Evolutionary conservation across 92 coral and sea anemone species (phyloP), one percentile per base, ranked within the genome.

Genomic region (Siderastrea siderea): DNA sequence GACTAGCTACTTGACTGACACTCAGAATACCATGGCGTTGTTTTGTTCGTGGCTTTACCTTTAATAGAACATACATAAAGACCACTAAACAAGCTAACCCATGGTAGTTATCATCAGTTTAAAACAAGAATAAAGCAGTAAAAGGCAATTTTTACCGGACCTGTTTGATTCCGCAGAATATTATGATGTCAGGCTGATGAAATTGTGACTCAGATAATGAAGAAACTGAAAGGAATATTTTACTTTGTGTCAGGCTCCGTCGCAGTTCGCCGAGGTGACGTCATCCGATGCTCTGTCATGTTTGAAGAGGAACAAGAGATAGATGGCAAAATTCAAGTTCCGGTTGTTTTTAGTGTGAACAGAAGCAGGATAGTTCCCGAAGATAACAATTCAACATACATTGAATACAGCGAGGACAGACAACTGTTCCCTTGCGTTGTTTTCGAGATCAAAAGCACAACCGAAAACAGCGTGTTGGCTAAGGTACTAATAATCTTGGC

Each of bases 181-280:
- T 26, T 26, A 26, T 26, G 38, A 26, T 26, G 38, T 26, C 38
- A 26, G 38, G 38, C 38, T 26, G 38, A 26, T 26, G 38, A 26
- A 26, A 26, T 26, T 26, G 38, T 26, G 38, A 26, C 38, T 26
- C 38, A 26, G 38, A 26, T 26, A 26, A 26, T 26, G 38, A 26
- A 26, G 38, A 26, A 26, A 26, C 38, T 26, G 38, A 26, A 26
- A 26, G 38, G 38, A 26, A 26, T 26, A 26, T 26, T 26, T 26
- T 26, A 26, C 38, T 26, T 26, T 26, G 38, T 26, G 38, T 26
- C 38, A 61, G 66, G 66, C 16, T 61, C 9, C 17, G 16, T 16
- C 66, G 66, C 66, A 61, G 66, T 7, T 61, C 66, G 66, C 66
- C 66, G 66, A 13, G 66, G 66, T 61, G 66, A 16, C 38, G 66